These are phyloP conservation scores for Oxyscelio sp. DNA, from an alignment of 2,888 invertebrate genomes.

Conservation along the genomic window DNA sequence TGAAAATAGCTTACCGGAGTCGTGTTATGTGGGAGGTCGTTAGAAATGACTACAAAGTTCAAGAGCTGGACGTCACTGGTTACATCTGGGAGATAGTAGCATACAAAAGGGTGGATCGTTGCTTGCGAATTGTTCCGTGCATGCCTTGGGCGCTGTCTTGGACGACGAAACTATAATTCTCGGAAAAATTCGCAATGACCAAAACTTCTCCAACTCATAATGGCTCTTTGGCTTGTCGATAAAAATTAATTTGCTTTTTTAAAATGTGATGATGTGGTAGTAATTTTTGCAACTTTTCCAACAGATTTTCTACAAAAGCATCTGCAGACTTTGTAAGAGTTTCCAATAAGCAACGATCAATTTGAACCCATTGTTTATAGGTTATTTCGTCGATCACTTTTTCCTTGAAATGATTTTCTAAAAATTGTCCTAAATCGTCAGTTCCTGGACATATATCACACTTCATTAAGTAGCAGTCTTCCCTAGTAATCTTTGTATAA, in stretches of 20 bases:
- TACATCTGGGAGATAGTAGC: no score
- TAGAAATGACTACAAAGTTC: neutral
- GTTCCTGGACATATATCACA: no score
- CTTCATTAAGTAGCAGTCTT: no score
- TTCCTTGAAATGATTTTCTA: no score
- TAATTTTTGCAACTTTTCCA: neutral
- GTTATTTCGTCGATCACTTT: no score
- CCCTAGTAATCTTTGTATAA: no score
- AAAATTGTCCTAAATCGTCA: no score
- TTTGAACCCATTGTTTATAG: neutral
- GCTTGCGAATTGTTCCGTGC: neutral
- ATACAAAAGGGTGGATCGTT: no score
- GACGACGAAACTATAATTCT: neutral
- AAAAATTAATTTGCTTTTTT: neutral
- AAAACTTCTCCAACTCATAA: neutral
- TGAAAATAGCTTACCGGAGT: neutral
- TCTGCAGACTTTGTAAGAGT: neutral
- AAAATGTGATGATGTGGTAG: neutral
- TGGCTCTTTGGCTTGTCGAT: neutral
- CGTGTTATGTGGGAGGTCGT: neutral
- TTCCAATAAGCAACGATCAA: neutral
- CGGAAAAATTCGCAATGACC: neutral
- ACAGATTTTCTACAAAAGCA: neutral
- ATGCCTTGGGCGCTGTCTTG: no score
- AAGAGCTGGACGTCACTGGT: no score